These are phyloP conservation scores for Cantharis rufa DNA, from an alignment of 2,888 invertebrate genomes.

Conservation along the genomic window DNA sequence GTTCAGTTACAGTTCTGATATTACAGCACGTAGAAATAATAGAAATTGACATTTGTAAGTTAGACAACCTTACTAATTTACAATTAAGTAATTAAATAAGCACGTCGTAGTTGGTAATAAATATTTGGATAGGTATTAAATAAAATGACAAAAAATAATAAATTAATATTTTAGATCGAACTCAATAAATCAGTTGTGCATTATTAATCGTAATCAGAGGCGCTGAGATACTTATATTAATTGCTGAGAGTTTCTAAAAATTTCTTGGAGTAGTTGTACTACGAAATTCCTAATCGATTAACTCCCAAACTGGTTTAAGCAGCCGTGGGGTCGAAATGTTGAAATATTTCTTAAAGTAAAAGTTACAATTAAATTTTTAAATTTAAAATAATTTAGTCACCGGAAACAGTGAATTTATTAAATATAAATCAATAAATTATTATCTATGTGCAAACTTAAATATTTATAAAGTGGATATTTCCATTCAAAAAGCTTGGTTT, in stretches of 20 bases:
- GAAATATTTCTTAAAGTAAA: too few relatives aligned
- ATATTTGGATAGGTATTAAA: neutral
- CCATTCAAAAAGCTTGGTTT: neutral
- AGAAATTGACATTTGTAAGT: neutral
- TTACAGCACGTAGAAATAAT: neutral
- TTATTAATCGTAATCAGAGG: too few relatives aligned
- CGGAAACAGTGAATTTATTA: neutral
- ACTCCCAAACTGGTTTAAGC: too few relatives aligned
- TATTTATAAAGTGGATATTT: neutral
- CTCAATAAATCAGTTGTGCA: too few relatives aligned
- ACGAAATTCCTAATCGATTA: too few relatives aligned
- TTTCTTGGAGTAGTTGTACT: too few relatives aligned
- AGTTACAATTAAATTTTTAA: neutral
- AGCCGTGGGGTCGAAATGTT: too few relatives aligned
- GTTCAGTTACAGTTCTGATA: neutral
- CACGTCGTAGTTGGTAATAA: neutral
- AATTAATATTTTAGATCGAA: too few relatives aligned
- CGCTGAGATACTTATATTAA: too few relatives aligned
- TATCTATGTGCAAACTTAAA: neutral
- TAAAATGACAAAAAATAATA: neutral
- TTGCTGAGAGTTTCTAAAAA: too few relatives aligned
- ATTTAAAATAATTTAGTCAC: neutral
- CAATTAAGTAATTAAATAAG: neutral
- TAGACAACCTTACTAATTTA: neutral
- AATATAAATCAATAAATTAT: neutral